phyloP scores from a whole-genome alignment of 2,888 invertebrate species.

The Drosophila phalerata region DNA sequence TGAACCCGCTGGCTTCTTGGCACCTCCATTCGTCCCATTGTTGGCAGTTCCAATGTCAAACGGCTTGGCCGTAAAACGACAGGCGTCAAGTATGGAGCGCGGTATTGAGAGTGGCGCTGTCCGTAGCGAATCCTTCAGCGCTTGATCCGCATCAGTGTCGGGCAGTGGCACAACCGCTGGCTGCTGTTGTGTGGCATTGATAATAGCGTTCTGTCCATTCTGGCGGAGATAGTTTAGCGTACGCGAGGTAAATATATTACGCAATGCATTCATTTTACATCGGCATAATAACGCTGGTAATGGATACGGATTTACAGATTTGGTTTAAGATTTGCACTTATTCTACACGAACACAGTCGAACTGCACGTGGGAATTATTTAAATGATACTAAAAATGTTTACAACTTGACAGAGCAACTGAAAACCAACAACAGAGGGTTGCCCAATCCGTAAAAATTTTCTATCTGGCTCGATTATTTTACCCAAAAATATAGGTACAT shows the following conservation, averaged over 20 bases:
- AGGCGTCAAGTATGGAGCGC: constrained; percentile 78
- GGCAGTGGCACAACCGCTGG: constrained; percentile 50
- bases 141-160: constrained; percentile 49
- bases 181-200: constrained; percentile 77
- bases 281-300: constrained; percentile 48
- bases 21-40: constrained; percentile 13
- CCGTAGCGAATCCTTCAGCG: constrained; percentile 45
- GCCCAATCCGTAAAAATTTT: too few species aligned
- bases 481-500: too few species aligned
- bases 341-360: constrained; percentile 15
- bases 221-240: constrained; percentile 79
- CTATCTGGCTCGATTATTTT: too few species aligned
- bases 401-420: constrained; percentile 15
- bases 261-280: constrained; percentile 82
- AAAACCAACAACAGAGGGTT: neutral
- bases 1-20: constrained; percentile 59
- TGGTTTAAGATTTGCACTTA: neutral
- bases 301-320: constrained; percentile 10
- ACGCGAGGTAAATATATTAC: constrained; percentile 81
- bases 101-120: constrained; percentile 74
- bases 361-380: constrained; percentile 33
- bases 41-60: constrained; percentile 51
- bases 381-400: constrained; percentile 27
- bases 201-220: constrained; percentile 82
- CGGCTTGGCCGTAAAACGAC: constrained; percentile 73